These are phyloP conservation scores for Diplodus sargus DNA, from an alignment of 2,797 vertebrate species.

Conservation along the genomic window DNA sequence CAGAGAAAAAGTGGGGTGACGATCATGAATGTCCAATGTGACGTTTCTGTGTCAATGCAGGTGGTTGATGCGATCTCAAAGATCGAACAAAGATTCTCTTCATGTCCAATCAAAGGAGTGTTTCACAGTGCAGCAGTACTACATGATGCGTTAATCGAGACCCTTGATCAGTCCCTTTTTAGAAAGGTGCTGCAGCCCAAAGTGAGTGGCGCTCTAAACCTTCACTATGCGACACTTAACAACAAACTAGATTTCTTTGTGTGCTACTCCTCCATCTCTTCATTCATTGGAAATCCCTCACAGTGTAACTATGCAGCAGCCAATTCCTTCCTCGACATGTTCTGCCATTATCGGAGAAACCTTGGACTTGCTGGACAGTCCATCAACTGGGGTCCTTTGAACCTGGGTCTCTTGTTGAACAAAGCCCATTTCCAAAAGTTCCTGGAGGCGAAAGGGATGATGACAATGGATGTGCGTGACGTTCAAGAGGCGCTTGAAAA, in stretches of 20 bases:
- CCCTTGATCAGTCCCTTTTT: conserved; percentile 81
- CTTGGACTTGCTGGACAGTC: conserved; percentile 88
- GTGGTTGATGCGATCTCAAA: conserved; percentile 81
- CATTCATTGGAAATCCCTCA: conserved; percentile 88
- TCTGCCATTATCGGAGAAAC: conserved; percentile 89
- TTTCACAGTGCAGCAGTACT: conserved; percentile 91
- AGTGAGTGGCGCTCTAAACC: conserved; percentile 89
- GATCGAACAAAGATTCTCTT: conserved; percentile 78
- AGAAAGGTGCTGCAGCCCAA: conserved; percentile 89
- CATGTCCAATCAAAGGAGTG: conserved; percentile 85
- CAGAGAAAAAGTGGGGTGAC: conserved; percentile 70
- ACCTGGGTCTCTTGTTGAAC: conserved; percentile 88
- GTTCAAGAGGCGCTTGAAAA: conserved; percentile 84
- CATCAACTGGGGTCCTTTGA: conserved; percentile 92
- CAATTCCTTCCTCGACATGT: conserved; percentile 90
- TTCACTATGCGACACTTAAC: conserved; percentile 86
- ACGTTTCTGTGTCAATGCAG: conserved; percentile 80
- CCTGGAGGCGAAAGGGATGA: conserved; percentile 87
- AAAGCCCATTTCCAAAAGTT: conserved; percentile 86
- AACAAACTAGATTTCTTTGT: conserved; percentile 90
- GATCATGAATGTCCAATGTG: conserved; percentile 84
- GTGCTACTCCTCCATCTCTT: conserved; percentile 90
- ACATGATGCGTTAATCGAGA: conserved; percentile 86
- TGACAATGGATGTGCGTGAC: conserved; percentile 83
- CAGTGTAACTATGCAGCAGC: conserved; percentile 92